A percentile compares a stretch with the other conserved stretches of the same genome.
phyloP scores from a whole-genome alignment of 2,888 invertebrate species.

The Herminia tarsipennalis region DNA sequence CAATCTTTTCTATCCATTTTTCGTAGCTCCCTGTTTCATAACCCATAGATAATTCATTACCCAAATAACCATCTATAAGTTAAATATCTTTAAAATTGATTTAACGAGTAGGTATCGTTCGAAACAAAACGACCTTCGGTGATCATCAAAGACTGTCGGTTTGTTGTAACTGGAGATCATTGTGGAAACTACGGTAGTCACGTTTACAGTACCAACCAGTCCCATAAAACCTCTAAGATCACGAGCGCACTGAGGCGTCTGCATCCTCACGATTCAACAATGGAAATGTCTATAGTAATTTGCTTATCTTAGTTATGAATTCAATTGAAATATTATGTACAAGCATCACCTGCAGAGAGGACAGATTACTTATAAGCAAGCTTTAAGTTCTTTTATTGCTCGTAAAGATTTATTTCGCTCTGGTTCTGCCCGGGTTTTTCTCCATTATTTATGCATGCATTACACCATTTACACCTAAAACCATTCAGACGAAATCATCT shows the following conservation, averaged over 20 bases:
- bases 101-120: conserved; percentile 12
- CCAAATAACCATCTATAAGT: no score
- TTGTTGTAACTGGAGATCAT: conserved; percentile 28
- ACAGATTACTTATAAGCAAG: no score
- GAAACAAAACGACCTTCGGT: conserved; percentile 30
- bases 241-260: conserved; percentile 5
- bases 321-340: conserved; percentile 25
- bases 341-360: conserved; percentile 12
- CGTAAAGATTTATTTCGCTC: no score
- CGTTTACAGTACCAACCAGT: conserved; percentile 40
- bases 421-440: no score
- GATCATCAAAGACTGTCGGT: conserved; percentile 23
- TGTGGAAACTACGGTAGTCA: conserved; percentile 42
- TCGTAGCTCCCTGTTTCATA: no score
- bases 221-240: conserved; percentile 30
- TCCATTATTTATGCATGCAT: no score
- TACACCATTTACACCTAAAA: no score
- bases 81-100: not conserved
- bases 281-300: conserved; percentile 24
- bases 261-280: conserved; percentile 33
- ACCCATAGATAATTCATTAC: no score
- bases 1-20: no score
- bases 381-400: no score
- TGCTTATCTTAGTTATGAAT: conserved; percentile 26
- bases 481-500: no score